Conservation (phyloP, 2,113 vertebrate species). For the Zosterops lateralis region DNA sequence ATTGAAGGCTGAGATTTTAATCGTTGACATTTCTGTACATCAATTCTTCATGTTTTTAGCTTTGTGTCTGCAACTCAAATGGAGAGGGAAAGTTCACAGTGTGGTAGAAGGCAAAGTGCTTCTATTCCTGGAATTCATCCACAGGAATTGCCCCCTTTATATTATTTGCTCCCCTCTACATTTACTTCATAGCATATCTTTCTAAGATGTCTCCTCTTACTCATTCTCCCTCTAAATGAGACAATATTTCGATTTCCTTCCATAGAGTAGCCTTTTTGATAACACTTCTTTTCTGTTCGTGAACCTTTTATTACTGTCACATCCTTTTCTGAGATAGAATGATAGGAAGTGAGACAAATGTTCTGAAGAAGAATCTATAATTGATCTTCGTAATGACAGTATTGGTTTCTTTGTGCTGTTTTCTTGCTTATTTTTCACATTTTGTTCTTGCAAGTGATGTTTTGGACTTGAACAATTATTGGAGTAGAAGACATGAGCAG, state of each 20-base stretch:
- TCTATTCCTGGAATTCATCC: neutral
- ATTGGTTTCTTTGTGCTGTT: neutral
- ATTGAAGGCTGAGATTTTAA: neutral
- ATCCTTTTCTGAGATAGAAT: conserved; percentile 1
- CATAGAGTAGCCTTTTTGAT: neutral
- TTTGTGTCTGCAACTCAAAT: neutral
- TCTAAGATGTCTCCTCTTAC: neutral
- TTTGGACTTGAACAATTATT: neutral
- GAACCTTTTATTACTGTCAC: conserved; percentile 6
- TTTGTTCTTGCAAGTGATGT: neutral
- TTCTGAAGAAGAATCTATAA: neutral
- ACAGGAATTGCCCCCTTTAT: neutral
- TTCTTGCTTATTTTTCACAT: neutral
- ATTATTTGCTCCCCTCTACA: neutral
- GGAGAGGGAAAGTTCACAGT: neutral
- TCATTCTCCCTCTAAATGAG: conserved; percentile 13
- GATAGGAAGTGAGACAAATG: neutral
- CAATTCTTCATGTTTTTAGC: neutral
- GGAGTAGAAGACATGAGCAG: neutral
- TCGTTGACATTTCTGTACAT: neutral
- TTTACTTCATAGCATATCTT: neutral
- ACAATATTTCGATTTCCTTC: conserved; percentile 42
- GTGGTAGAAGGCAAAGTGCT: neutral
- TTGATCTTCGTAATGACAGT: neutral
- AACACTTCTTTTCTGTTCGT: neutral